Evolutionary conservation across 2,888 invertebrate genomes (phyloP), one percentile per base, ranked within the genome.

Genomic region (Artemia sinica): DNA sequence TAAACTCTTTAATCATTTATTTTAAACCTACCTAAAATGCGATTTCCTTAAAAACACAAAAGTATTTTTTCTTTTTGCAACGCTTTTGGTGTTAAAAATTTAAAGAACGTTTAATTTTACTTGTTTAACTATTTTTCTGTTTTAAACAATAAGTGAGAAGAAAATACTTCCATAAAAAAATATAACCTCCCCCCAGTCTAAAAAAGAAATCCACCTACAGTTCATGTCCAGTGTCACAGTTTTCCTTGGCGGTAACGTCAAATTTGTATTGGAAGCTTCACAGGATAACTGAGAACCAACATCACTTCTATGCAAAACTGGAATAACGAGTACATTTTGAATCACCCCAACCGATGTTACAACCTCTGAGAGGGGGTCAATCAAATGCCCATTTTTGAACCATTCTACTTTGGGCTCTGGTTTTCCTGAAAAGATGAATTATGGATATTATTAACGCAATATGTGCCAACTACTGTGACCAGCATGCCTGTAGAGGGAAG

Each of bases 401-500:
- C 89, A 89, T 73, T 84, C 84, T 71, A 89, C 84, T 70, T 81
- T 81, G 13, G 89, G 88, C 69, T 83, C 81, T 13, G 89, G 89
- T 72, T 83, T 83, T 73, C 88, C 88, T 88, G 78, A 48, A 58
- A 58, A 58, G 58, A 18, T n/a, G 14, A n/a, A 13, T n/a, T n/a
- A 58, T 8, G 14, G 13, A 58, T 5, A 13, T 14, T 6, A 58
- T 8, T 8, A 58, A 58, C 18, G n/a, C 10, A 58, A 8, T 8
- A 58, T 58, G 8, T 7, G n/a, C 18, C 8, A 9, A n/a, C 18
- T 10, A 58, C 58, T 14, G 1, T n/a, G 10, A 8, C 58, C 58
- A 58, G 58, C 58, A 28, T 28, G 28, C 4, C 28, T 28, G 28
- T 4, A 28, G 28, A 28, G 4, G 28, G 28, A 28, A 28, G n/a